Evolutionary conservation across 1,140 invertebrate genomes (phyloP), one percentile per base, ranked within the genome.

Genomic region (Aradophagus sp.): DNA sequence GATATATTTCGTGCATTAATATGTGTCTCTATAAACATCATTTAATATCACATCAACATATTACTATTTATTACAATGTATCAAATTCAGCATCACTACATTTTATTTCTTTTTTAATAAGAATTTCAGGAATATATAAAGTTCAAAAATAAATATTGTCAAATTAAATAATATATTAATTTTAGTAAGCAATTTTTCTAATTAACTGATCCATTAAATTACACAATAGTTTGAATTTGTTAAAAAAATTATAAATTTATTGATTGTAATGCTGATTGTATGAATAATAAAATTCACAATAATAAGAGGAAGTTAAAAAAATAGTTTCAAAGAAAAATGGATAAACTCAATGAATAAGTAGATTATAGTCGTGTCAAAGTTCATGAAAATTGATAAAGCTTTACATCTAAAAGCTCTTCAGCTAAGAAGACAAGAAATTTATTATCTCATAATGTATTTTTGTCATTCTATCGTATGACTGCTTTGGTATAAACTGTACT

Each of bases 351-450:
- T 50, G 36, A 56, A 55, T 70, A 71, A 65, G 59, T 53, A 65
- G 52, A 71, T 65, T 71, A 70, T 20, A 44, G 6, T 32, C 53
- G 53, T 65, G 72, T 69, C 66, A 70, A 66, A 74, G 72, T 68
- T 66, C 72, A 48, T 50, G 66, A 70, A 70, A 63, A 74, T 47
- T 68, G 66, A 74, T 70, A 74, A 74, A 55, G 59, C 47, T 69
- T 62, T 61, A 62, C 44, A 59, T 69, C 35, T 55, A 53, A 63
- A 44, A 63, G 38, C 53, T 58, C 39, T 12, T 58, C 34, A 58
- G 52, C 34, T 44, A 59, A 59, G 55, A 59, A 61, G 55, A n/a
- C 59, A 65, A 61, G 59, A 48, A 71, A 69, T 52, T 69, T 61
- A 63, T 70, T 70, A 70, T 70, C 67, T 63, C 31, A 48, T 63